Evolutionary conservation across 2,113 vertebrate species (phyloP).

Genomic region (Pagrus major): DNA sequence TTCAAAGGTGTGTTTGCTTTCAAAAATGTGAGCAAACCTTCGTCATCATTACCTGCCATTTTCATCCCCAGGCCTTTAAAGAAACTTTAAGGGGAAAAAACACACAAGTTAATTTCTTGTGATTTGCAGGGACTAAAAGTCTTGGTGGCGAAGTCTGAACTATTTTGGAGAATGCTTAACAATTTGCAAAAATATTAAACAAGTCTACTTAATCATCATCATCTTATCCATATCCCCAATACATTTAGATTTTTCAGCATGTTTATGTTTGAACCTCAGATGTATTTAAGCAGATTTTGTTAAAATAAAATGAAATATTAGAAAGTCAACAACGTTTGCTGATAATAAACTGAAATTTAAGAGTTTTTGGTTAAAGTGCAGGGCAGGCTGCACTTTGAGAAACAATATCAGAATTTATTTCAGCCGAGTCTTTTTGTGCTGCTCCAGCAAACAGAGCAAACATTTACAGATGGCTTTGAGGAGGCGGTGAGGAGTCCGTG

Average conservation of each 20-base stretch:
- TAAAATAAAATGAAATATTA: not conserved
- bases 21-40: conserved; percentile 89
- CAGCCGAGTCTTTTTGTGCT: conserved; percentile 48
- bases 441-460: conserved; percentile 67
- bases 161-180: not conserved
- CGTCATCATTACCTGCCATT: conserved; percentile 93
- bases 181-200: conserved; percentile 2
- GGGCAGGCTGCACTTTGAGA: conserved; percentile 2
- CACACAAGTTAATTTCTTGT: conserved; percentile 83
- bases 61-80: conserved; percentile 78
- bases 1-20: conserved; percentile 91
- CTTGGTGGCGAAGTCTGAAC: not conserved
- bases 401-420: conserved; percentile 53
- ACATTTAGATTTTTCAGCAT: not conserved
- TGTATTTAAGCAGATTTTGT: not conserved
- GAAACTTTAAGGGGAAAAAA: conserved; percentile 58
- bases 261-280: not conserved
- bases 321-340: not conserved
- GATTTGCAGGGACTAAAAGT: conserved; percentile 47
- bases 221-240: not conserved
- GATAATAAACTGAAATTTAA: not conserved
- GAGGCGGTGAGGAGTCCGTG: conserved; percentile 44
- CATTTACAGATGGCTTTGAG: conserved; percentile 73
- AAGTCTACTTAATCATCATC: not conserved
- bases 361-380: not conserved